Evolutionary conservation across 2,888 invertebrate genomes (phyloP), one percentile per base, ranked within the genome.

Genomic region (Torymus texanus): DNA sequence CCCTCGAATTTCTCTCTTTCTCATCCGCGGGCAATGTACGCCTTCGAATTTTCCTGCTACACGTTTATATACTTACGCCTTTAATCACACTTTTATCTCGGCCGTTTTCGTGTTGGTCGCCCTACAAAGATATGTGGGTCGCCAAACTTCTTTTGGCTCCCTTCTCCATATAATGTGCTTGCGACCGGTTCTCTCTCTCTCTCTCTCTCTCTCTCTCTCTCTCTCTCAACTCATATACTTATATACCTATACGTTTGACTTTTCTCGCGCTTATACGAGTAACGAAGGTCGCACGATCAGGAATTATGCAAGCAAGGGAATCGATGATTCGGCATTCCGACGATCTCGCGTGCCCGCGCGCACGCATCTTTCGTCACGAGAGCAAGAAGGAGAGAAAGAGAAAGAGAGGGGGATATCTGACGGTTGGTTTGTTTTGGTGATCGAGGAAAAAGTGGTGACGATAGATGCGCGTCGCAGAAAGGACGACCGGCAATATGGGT

Each of bases 311-410:
- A 65, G 65, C 73, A 74, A 65, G 41, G 50, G 56, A 74, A 29
- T 21, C 21, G 56, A 74, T 56, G 65, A 65, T 65, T 74, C 65
- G 73, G 61, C 61, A 61, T 53, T 53, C 61, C 71, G 61, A 72
- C 62, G 51, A 13, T 72, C 71, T 5, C 59, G 18, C 3, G 1
- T 59, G 10, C 18, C 24, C 11, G 14, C n/a, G 41, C 41, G 41
- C 41, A 41, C 41, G 41, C 41, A 41, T 16, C 55, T 74, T 74
- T 14, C 65, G 56, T 65, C 65, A 71, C 4, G 41, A 41, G 41
- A 41, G 41, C 41, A 41, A 41, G 41, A 41, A 8, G 8, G 29
- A 29, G 29, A 29, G 4, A 29, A 5, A 29, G 5, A 29, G 29
- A 29, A 8, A 41, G 41, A 41, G 8, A 8, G 41, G 10, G 41